A percentile compares a stretch with the other conserved stretches of the same genome.
These are phyloP conservation scores for Macrosiphum euphorbiae DNA, from an alignment of 2,888 invertebrate genomes.

Conservation along the genomic window DNA sequence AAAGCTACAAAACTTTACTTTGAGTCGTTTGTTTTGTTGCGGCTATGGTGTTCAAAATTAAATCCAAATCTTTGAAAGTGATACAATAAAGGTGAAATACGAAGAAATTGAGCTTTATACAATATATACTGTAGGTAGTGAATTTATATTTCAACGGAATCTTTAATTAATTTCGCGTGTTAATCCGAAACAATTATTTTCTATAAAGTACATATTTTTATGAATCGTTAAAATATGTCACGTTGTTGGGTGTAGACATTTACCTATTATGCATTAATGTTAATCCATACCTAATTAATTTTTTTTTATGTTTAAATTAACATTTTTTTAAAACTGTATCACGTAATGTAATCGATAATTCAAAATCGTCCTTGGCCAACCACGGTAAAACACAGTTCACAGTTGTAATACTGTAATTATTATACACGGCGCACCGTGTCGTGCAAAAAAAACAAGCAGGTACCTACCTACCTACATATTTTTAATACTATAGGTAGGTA, in stretches of 20 bases:
- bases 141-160: constrained; percentile 38
- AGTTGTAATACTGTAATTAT: neutral
- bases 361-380: neutral
- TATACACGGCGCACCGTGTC: neutral
- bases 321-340: neutral
- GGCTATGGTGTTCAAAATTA: constrained; percentile 47
- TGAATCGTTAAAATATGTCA: neutral
- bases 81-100: constrained; percentile 53
- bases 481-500: neutral
- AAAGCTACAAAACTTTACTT: constrained; percentile 51
- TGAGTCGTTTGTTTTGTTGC: constrained; percentile 44
- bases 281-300: neutral
- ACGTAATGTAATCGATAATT: neutral
- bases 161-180: constrained; percentile 35
- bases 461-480: neutral
- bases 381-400: neutral
- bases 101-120: constrained; percentile 39
- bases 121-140: neutral
- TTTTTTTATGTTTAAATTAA: neutral
- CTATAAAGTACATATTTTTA: neutral
- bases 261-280: neutral
- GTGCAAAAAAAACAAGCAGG: neutral
- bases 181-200: neutral
- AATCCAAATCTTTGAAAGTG: constrained; percentile 57
- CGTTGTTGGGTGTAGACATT: neutral